Evolutionary conservation across 92 coral and sea anemone species (phyloP).

Genomic region (Plumapathes pennacea): DNA sequence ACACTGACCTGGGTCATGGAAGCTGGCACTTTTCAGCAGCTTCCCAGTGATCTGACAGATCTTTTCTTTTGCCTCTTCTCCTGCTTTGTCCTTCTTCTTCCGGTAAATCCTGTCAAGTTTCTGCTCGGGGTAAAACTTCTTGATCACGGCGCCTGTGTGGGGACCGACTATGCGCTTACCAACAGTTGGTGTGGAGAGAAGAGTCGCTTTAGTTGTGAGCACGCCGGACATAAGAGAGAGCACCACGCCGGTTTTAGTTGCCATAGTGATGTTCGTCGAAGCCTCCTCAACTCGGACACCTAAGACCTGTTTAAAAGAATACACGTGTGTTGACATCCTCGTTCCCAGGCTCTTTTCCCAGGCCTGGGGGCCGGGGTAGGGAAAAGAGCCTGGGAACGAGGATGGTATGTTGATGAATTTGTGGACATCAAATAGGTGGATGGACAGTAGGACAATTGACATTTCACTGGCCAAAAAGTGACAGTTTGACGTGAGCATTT

Average conservation of each 20-base stretch:
- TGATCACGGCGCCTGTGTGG: constrained; percentile 75
- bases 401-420: too few species aligned
- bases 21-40: constrained; percentile 65
- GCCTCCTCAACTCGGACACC: constrained; percentile 82
- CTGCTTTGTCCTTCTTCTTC: constrained; percentile 45
- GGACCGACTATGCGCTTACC: constrained; percentile 88
- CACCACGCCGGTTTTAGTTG: constrained; percentile 51
- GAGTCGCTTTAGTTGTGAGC: constrained; percentile 70
- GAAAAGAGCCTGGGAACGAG: too few species aligned
- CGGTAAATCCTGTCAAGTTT: constrained; percentile 77
- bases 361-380: too few species aligned
- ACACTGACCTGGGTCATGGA: constrained; percentile 81
- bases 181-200: constrained; percentile 70
- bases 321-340: too few species aligned
- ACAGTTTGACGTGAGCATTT: too few species aligned
- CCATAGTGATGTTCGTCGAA: constrained; percentile 46
- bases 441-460: too few species aligned
- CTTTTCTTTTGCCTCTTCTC: constrained; percentile 40
- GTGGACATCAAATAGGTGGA: too few species aligned
- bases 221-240: constrained; percentile 88
- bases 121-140: constrained; percentile 67
- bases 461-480: too few species aligned
- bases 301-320: constrained; percentile 59
- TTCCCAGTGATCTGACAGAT: constrained; percentile 64
- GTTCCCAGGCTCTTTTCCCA: too few species aligned